These are phyloP conservation scores for Pseudoatta argentina DNA, from an alignment of 1,140 invertebrate genomes.

Conservation along the genomic window DNA sequence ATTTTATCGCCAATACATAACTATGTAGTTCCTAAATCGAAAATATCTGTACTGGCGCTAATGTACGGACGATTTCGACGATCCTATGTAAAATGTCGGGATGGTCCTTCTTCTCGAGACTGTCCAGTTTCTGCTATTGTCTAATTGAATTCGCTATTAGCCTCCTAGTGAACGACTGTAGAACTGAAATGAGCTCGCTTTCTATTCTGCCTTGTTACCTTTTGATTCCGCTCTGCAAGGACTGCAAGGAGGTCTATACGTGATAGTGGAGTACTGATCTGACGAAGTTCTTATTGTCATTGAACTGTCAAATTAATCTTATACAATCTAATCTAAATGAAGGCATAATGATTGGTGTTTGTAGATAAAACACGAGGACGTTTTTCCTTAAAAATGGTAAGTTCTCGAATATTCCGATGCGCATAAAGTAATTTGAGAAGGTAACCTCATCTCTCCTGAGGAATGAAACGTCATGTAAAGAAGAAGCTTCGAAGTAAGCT, in stretches of 20 bases:
- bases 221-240: neutral
- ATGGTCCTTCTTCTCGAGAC: no score
- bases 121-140: no score
- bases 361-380: constrained; percentile 25
- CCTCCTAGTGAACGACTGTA: no score
- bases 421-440: no score
- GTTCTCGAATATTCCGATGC: neutral
- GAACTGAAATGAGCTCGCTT: no score
- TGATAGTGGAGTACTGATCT: neutral
- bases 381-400: constrained; percentile 52
- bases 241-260: neutral
- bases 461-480: neutral
- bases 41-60: no score
- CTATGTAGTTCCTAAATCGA: no score
- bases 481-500: neutral
- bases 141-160: no score
- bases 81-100: no score
- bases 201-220: neutral
- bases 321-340: neutral
- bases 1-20: neutral
- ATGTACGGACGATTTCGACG: no score
- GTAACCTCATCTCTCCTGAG: constrained; percentile 29
- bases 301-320: constrained; percentile 3
- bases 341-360: constrained; percentile 7
- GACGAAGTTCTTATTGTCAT: constrained; percentile 2